These are phyloP conservation scores for Larimichthys polyactis DNA, from an alignment of 2,113 vertebrate genomes.

Conservation along the genomic window DNA sequence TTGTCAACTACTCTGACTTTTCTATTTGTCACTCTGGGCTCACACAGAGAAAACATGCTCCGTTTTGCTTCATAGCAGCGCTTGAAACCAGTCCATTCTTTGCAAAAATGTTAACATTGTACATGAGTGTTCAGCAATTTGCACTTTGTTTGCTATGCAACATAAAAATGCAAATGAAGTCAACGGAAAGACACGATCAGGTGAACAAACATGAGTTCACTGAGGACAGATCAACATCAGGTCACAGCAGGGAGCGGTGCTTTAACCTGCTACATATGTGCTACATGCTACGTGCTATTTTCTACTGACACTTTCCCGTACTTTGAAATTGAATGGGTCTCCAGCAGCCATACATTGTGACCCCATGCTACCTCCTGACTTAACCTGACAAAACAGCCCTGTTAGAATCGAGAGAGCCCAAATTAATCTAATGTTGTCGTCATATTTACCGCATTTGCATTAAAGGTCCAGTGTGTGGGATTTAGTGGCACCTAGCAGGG, in stretches of 20 bases:
- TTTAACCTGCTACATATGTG: too few species aligned
- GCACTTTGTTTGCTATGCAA: not conserved
- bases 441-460: too few species aligned
- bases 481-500: too few species aligned
- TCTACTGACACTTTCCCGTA: too few species aligned
- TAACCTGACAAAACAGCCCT: too few species aligned
- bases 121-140: not conserved
- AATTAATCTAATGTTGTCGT: too few species aligned
- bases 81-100: not conserved
- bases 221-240: not conserved
- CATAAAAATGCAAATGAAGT: not conserved
- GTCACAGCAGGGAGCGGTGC: too few species aligned
- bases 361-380: too few species aligned
- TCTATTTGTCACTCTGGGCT: conserved; percentile 23
- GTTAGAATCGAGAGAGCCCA: not conserved
- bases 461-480: too few species aligned
- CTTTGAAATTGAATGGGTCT: too few species aligned
- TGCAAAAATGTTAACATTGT: not conserved
- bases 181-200: not conserved
- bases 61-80: not conserved
- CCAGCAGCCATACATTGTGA: too few species aligned
- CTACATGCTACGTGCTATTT: too few species aligned
- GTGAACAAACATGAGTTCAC: not conserved
- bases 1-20: conserved; percentile 22
- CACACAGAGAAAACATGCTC: conserved; percentile 30